Evolutionary conservation across 2,113 vertebrate species (phyloP), one percentile per base, ranked within the genome.

Genomic region (Egretta garzetta): DNA sequence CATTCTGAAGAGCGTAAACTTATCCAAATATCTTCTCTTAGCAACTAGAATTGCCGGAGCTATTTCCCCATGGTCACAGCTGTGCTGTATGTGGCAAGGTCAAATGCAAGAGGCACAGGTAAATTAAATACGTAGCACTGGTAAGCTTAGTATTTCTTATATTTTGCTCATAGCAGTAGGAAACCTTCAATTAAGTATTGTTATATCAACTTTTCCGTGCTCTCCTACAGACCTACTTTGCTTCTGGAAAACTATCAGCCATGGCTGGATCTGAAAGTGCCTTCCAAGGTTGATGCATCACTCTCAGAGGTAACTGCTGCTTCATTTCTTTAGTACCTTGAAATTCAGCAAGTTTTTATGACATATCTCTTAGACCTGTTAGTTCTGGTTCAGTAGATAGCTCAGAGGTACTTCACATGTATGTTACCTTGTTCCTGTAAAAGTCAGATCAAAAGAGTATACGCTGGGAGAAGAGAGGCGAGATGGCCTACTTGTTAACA

Each of bases 221-320:
- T 91, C 39, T 66, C 84, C 93, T 92, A 62, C 92, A 99, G 99
- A 84, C 98, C 98, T 56, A 98, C 98, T 21, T 98, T 99, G 83
- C 98, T 99, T 16, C 97, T 99, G 71, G 99, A 99, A 97, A 99
- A 99, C 98, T 99, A 99, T 88, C 99, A 99, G 94, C 99, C 99
- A 0, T 99, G 99, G 99, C 86, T 99, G 97, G 99, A 99, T 94
- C 97, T 99, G 80, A 99, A 99, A 95, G 98, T 99, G 80, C 97
- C 98, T 81, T 99, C 99, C 21, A 99, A 99, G 77, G 99, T 99
- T 90, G 99, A 99, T 95, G 97, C 99, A 12, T 99, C 99, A 5
- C 94, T 99, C 4, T 99, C 99, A 3, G 99, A 99, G 99, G 99
- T 99, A 98, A 92, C 56, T 94, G 91, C 47, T 95, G 18, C 49